Percentiles rank a stretch among this genome's conserved stretches.
These are phyloP conservation scores for Conistra vaccinii DNA, from an alignment of 2,888 invertebrate species.

Conservation along the genomic window DNA sequence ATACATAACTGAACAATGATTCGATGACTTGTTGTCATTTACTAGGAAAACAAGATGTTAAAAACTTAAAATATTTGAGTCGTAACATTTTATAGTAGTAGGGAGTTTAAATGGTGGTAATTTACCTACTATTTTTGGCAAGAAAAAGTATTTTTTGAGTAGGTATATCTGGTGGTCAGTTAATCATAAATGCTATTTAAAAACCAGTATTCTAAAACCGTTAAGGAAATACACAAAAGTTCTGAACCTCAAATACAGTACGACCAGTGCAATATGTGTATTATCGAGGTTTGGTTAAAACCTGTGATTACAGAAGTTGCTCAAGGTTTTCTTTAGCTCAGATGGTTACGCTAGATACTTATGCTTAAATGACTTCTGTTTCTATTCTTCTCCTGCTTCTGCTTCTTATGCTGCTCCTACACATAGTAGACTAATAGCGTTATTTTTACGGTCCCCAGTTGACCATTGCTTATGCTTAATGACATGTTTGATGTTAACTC, in stretches of 20 bases:
- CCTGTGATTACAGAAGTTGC: background rate
- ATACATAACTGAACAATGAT: background rate
- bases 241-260: constrained; percentile 2
- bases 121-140: background rate
- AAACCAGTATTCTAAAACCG: background rate
- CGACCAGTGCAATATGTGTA: background rate
- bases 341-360: background rate
- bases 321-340: background rate
- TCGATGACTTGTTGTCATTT: background rate
- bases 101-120: background rate
- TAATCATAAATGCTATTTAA: background rate
- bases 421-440: background rate
- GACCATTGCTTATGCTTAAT: background rate
- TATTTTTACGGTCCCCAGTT: background rate
- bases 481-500: background rate
- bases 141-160: background rate
- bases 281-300: background rate
- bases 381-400: no score
- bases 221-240: background rate
- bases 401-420: no score
- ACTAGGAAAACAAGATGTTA: background rate
- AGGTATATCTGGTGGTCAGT: background rate
- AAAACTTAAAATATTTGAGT: no score
- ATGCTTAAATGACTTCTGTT: background rate
- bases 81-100: background rate